These are phyloP conservation scores for Sarcophaga caerulescens DNA, from an alignment of 2,888 invertebrate genomes.

Conservation along the genomic window DNA sequence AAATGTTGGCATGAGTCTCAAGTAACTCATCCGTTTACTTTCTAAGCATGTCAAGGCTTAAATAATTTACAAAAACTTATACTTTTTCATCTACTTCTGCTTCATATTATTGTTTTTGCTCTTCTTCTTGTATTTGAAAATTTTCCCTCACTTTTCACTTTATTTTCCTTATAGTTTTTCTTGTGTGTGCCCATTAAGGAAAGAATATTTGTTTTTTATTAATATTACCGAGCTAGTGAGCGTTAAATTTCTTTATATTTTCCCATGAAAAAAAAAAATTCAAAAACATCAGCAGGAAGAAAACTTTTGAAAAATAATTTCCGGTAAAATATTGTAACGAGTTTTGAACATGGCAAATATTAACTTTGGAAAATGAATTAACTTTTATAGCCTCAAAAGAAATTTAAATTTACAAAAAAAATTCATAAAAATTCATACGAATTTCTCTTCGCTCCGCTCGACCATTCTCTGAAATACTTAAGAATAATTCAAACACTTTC, in stretches of 20 bases:
- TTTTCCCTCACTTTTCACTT: neutral
- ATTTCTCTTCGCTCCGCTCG: neutral
- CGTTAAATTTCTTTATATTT: slow-evolving; percentile 14
- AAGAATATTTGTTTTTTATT: neutral
- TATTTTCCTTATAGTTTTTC: neutral
- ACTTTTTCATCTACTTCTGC: neutral
- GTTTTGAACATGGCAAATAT: slow-evolving; percentile 21
- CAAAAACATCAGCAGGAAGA: slow-evolving; percentile 21
- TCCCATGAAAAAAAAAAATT: neutral
- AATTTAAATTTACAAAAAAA: slow-evolving; percentile 14
- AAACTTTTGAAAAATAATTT: slow-evolving; percentile 47
- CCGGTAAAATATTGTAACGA: slow-evolving; percentile 36
- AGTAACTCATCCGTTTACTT: slow-evolving; percentile 4
- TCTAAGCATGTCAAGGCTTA: slow-evolving; percentile 2
- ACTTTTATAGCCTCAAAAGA: slow-evolving; percentile 51
- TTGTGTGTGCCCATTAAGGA: slow-evolving; percentile 5
- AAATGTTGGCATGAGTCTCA: neutral
- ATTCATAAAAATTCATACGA: slow-evolving; percentile 3
- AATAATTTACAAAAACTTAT: slow-evolving; percentile 21
- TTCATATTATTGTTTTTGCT: neutral
- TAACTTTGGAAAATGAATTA: slow-evolving; percentile 44
- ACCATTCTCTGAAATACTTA: too few relatives aligned
- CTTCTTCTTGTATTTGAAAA: neutral
- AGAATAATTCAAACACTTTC: too few relatives aligned
- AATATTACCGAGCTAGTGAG: neutral